These are phyloP conservation scores for Metopolophium dirhodum DNA, from an alignment of 1,140 invertebrate genomes.

Conservation along the genomic window DNA sequence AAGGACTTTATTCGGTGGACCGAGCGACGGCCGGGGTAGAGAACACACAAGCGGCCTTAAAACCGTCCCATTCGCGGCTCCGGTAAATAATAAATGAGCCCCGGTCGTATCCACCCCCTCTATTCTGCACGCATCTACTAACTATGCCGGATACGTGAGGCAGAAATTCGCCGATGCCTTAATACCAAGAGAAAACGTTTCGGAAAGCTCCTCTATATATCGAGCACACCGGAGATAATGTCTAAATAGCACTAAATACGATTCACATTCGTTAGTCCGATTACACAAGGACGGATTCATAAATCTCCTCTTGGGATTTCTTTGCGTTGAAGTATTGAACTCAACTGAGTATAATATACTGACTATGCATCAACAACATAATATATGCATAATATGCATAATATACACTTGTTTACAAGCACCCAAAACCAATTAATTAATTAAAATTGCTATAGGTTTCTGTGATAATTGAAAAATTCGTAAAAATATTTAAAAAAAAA, in stretches of 20 bases:
- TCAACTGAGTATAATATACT: background rate
- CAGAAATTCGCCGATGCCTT: background rate
- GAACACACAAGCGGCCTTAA: conserved; percentile 56
- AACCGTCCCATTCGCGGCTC: conserved; percentile 53
- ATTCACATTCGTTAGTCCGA: conserved; percentile 20
- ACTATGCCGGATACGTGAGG: conserved; percentile 27
- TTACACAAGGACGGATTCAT: conserved; percentile 22
- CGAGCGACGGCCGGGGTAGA: conserved; percentile 21
- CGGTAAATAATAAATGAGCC: conserved; percentile 53
- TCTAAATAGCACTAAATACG: background rate
- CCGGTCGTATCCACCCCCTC: conserved; percentile 30
- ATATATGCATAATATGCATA: background rate
- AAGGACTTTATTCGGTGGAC: conserved; percentile 55
- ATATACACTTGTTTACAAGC: background rate
- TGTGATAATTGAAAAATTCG: background rate
- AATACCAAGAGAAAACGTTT: conserved; percentile 36
- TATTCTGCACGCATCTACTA: background rate
- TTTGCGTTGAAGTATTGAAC: background rate
- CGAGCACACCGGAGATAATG: conserved; percentile 30
- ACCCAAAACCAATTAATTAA: background rate
- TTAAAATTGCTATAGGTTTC: background rate
- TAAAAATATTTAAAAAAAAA: background rate
- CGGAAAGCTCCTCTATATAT: background rate
- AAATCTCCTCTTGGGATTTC: conserved; percentile 20
- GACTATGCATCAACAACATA: background rate